Evolutionary conservation across 2,113 vertebrate species (phyloP), one percentile per base, ranked within the genome.

Genomic region (Pleuronectes platessa): DNA sequence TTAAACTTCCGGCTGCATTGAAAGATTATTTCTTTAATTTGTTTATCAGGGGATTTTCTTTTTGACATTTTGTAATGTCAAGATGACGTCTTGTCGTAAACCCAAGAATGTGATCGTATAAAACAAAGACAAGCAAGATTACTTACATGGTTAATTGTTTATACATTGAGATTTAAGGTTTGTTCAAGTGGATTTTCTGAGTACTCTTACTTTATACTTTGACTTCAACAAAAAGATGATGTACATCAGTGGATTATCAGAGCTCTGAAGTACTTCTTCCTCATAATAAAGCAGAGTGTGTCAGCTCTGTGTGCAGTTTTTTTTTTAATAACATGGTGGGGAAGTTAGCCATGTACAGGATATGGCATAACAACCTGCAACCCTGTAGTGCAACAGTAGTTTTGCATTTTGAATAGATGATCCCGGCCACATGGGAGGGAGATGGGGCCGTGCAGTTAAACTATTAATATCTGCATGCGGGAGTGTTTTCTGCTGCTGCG

Each of bases 391-490:
- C 64, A 55, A 86, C 68, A 71, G 86, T 45, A 79, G 60, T 49
- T 47, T 71, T 53, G 63, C 67, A 69, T 88, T 81, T 49, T 89
- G 85, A 79, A 88, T 81, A 81, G 79, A 76, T 73, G 71, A 86
- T 84, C 72, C 45, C 1, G 2, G 59, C 27, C 54, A 23, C 64
- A 71, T 56, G 47, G 58, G 83, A 73, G 66, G 26, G 67, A 40
- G 76, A 81, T 10, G 74, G 66, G 56, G 68, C 47, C 11, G 70
- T 23, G 24, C 37, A 60, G 82, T 73, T 82, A 73, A 84, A 79
- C 83, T 93, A 90, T 92, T 90, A 88, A 92, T 92, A 91, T 81
- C 71, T 61, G 78, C 62, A 68, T 82, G 81, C 77, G 49, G 83
- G 74, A 86, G 81, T 69, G 84, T 64, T 60, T 73, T 47, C 64